Evolutionary conservation across 2,888 invertebrate genomes (phyloP).

Genomic region (Nycteola revayana): DNA sequence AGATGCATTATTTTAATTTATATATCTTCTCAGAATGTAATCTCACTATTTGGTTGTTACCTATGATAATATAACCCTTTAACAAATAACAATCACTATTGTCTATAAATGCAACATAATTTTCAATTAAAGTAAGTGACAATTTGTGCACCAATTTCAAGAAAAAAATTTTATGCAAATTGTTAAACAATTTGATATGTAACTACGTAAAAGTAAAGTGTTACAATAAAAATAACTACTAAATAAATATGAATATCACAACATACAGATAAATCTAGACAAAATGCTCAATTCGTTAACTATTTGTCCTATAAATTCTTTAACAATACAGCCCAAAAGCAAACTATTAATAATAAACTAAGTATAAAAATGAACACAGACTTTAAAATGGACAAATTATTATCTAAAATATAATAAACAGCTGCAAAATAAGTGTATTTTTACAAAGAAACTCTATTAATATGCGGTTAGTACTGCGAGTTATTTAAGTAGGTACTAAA

Average conservation of each 20-base stretch:
- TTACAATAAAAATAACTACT: constrained; percentile 21
- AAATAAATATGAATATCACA: constrained; percentile 48
- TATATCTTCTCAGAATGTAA: not conserved
- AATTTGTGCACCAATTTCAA: constrained; percentile 48
- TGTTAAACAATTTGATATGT: constrained; percentile 55
- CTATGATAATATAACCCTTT: too few species aligned
- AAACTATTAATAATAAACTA: constrained; percentile 16
- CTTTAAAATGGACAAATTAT: constrained; percentile 26
- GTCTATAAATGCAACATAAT: constrained; percentile 59
- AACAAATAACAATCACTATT: too few species aligned
- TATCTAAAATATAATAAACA: constrained; percentile 14
- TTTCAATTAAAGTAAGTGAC: constrained; percentile 33
- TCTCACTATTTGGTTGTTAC: not conserved
- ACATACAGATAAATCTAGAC: constrained; percentile 38
- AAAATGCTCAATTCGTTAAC: constrained; percentile 4
- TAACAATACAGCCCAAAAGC: constrained; percentile 12
- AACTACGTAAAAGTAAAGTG: constrained; percentile 31
- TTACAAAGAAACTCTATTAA: constrained; percentile 8
- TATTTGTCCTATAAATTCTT: constrained; percentile 10
- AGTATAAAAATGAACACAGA: constrained; percentile 34
- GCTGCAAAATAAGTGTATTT: constrained; percentile 18
- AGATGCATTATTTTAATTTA: too few species aligned
- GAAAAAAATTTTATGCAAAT: constrained; percentile 47
- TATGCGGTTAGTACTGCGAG: constrained; percentile 13
- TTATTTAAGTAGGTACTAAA: constrained; percentile 17